Conservation (phyloP, 2,113 vertebrate genomes). For the Nesoenas mayeri region DNA sequence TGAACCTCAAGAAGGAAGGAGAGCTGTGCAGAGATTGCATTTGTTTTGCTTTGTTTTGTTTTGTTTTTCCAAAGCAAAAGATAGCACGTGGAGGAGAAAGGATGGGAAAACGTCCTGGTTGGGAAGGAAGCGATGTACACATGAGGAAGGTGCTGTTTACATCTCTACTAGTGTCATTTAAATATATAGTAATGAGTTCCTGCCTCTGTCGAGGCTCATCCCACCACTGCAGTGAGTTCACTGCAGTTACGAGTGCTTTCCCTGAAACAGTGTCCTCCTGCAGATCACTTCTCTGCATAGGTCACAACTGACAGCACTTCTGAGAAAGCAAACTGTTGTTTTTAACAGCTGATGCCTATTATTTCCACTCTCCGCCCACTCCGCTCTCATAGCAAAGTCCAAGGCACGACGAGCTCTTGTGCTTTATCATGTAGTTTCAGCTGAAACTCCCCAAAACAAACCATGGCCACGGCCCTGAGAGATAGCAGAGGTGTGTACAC, state of each 20-base stretch:
- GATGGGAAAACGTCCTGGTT: background rate
- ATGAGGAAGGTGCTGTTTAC: accelerated
- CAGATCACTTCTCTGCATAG: accelerated
- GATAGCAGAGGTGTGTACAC: background rate
- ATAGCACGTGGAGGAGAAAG: background rate
- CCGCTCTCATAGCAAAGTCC: background rate
- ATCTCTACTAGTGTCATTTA: background rate
- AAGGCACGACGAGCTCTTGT: accelerated
- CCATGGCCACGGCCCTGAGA: background rate
- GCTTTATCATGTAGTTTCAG: background rate
- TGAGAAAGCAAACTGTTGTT: background rate
- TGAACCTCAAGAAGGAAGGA: background rate
- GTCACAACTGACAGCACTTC: background rate
- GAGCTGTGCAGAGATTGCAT: background rate
- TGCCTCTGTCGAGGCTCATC: background rate
- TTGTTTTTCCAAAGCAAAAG: background rate
- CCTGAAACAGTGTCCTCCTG: background rate
- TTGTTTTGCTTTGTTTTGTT: accelerated
- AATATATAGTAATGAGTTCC: background rate
- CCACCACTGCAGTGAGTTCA: background rate
- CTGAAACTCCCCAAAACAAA: background rate
- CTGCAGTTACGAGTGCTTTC: background rate
- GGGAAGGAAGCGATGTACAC: background rate
- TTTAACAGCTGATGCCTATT: background rate
- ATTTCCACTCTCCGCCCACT: background rate